phyloP scores from a whole-genome alignment of 2,888 invertebrate species.

The Allacma fusca region DNA sequence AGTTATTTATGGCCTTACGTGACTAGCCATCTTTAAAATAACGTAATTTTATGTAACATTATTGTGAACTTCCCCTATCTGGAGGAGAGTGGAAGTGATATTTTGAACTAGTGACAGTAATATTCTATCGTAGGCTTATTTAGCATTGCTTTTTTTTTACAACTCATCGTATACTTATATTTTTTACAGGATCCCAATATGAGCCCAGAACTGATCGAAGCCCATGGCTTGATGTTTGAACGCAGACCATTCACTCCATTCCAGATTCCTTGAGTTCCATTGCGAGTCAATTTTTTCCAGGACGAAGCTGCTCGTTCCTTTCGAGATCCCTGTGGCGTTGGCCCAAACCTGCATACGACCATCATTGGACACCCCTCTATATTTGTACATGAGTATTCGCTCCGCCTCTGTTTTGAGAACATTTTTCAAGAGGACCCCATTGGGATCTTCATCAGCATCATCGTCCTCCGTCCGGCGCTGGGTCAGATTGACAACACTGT shows the following conservation, averaged over 20 bases:
- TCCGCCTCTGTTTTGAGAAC: conserved; percentile 21
- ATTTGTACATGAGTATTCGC: conserved; percentile 31
- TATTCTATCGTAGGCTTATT: too few relatives aligned
- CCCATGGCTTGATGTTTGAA: conserved; percentile 30
- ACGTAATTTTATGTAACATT: too few relatives aligned
- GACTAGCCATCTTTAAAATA: conserved; percentile 19
- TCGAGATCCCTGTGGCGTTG: conserved; percentile 18
- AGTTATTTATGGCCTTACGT: conserved; percentile 28
- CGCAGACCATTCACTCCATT: conserved; percentile 26
- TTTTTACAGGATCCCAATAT: not conserved
- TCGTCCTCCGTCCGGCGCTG: too few relatives aligned
- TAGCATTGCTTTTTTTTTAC: too few relatives aligned
- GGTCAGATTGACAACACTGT: conserved; percentile 4
- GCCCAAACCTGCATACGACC: not conserved
- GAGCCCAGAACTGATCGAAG: conserved; percentile 23
- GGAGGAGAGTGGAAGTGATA: too few relatives aligned
- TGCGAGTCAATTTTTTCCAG: conserved; percentile 15
- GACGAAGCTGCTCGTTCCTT: conserved; percentile 22
- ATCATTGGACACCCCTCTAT: conserved; percentile 3
- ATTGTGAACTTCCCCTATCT: too few relatives aligned
- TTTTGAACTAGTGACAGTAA: too few relatives aligned
- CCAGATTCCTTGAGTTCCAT: conserved; percentile 26
- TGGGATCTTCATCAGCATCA: conserved; percentile 9
- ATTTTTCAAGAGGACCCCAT: conserved; percentile 21
- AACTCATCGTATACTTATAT: too few relatives aligned